These are phyloP conservation scores for Turnix velox DNA, from an alignment of 2,113 vertebrate genomes.

Conservation along the genomic window DNA sequence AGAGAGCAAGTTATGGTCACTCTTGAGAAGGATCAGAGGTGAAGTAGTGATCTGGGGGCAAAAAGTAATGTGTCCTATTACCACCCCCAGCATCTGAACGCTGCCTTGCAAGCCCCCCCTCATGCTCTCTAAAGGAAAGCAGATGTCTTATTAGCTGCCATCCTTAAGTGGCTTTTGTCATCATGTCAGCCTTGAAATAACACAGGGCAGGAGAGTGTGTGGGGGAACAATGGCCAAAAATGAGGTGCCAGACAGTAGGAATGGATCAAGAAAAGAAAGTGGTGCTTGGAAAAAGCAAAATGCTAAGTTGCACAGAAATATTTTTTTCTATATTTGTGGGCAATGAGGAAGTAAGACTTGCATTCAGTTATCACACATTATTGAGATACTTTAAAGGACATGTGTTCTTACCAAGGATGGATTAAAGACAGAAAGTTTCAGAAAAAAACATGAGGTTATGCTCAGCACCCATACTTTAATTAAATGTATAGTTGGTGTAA, in stretches of 20 bases:
- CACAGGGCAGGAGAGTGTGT: neutral
- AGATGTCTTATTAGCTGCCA: slow-evolving; percentile 35
- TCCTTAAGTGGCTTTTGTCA: slow-evolving; percentile 49
- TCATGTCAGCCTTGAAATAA: neutral
- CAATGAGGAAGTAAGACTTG: neutral
- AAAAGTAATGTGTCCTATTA: neutral
- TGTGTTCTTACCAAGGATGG: neutral
- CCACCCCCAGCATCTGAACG: neutral
- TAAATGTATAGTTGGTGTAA: neutral
- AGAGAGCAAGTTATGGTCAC: neutral
- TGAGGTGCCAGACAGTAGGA: neutral
- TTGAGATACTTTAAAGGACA: neutral
- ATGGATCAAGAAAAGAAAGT: neutral
- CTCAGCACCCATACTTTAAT: neutral
- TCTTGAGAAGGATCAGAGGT: neutral
- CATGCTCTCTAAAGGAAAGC: neutral
- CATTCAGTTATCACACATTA: neutral
- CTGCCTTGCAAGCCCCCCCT: neutral
- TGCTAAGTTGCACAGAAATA: neutral
- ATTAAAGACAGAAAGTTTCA: neutral
- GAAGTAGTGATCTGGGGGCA: neutral
- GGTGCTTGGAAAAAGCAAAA: neutral
- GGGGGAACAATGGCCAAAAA: neutral
- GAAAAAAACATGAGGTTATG: neutral
- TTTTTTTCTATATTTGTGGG: neutral